Conservation (phyloP, 2,113 vertebrate species). For the Danionella cerebrum region DNA sequence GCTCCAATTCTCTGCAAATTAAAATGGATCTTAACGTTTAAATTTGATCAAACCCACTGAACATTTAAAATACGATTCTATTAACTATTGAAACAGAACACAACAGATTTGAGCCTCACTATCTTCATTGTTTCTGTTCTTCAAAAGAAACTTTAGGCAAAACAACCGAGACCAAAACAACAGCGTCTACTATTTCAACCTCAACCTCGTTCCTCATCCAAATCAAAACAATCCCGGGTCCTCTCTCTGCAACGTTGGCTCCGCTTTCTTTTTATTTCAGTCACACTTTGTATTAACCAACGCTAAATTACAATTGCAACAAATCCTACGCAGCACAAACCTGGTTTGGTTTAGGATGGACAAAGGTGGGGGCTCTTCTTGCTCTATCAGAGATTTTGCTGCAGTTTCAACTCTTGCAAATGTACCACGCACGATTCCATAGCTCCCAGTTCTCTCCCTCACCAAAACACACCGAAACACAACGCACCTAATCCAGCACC, state of each 20-base stretch:
- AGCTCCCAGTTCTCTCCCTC: neutral
- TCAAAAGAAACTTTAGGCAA: too few species aligned
- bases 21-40: too few species aligned
- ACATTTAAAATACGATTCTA: too few species aligned
- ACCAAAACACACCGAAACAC: neutral
- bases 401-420: neutral
- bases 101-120: too few species aligned
- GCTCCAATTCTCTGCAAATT: too few species aligned
- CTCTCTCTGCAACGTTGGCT: neutral
- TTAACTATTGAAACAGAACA: too few species aligned
- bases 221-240: neutral
- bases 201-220: neutral
- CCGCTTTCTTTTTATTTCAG: neutral
- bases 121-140: too few species aligned
- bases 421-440: neutral
- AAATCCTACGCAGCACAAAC: neutral
- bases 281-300: neutral
- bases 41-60: too few species aligned
- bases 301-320: neutral
- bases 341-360: too few species aligned
- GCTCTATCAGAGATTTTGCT: neutral
- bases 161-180: too few species aligned
- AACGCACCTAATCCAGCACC: constrained; percentile 4
- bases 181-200: neutral
- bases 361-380: neutral